Evolutionary conservation across 2,113 vertebrate species (phyloP).

Genomic region (Axis porcinus): DNA sequence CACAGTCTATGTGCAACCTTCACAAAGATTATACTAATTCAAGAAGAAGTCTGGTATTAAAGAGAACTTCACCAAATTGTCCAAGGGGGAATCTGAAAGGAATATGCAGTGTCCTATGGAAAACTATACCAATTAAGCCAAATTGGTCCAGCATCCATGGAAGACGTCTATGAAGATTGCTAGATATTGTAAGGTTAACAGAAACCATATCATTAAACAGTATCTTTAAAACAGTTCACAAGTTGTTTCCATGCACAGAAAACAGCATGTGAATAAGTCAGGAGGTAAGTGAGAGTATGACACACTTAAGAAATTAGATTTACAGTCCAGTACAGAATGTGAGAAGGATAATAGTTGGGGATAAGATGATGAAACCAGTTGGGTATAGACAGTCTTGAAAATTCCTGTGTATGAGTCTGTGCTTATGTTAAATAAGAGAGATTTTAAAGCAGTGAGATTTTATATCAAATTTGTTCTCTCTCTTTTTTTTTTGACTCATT

Average conservation of each 20-base stretch:
- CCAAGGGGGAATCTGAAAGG: neutral
- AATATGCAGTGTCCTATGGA: neutral
- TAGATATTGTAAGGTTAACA: neutral
- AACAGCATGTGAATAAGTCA: neutral
- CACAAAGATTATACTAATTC: neutral
- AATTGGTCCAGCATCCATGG: neutral
- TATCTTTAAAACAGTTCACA: neutral
- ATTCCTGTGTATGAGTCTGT: neutral
- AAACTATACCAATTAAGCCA: neutral
- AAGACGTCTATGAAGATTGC: neutral
- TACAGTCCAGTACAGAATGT: neutral
- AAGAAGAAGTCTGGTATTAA: neutral
- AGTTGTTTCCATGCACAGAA: neutral
- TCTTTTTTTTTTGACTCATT: neutral
- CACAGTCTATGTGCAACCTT: neutral
- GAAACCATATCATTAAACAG: neutral
- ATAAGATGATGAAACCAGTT: neutral
- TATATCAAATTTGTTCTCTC: neutral
- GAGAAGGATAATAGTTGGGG: neutral
- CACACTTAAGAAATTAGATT: neutral
- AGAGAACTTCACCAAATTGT: neutral
- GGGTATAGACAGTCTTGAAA: neutral
- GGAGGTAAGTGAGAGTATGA: neutral
- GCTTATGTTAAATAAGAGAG: neutral
- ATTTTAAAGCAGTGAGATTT: neutral